Conservation (phyloP, 2,888 invertebrate species). For the Polia nebulosa region DNA sequence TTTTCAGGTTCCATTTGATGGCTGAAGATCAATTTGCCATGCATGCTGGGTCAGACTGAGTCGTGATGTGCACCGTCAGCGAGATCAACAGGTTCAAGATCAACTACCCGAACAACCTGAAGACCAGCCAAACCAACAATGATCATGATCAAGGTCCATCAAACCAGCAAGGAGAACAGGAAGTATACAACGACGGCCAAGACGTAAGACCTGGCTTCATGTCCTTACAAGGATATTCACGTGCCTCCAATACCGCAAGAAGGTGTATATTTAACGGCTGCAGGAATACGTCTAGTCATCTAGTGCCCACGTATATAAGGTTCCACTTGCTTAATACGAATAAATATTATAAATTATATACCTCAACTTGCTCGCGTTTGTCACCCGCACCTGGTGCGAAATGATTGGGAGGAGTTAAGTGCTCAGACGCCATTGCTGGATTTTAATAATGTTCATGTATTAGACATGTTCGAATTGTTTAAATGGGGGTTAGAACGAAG, state of each 20-base stretch:
- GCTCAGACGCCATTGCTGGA: conserved; percentile 23
- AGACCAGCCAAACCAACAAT: conserved; percentile 15
- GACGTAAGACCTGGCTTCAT: conserved; percentile 24
- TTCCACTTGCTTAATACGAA: conserved; percentile 5
- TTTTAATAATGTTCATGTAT: conserved; percentile 45
- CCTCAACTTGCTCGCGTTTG: conserved; percentile 40
- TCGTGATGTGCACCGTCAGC: conserved; percentile 14
- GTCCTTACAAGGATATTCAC: conserved; percentile 19
- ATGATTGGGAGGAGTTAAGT: conserved; percentile 38
- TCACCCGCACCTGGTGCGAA: conserved; percentile 30
- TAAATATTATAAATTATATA: conserved; percentile 35
- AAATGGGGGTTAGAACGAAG: background rate
- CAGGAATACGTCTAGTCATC: no score
- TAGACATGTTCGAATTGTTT: conserved; percentile 41
- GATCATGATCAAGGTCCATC: conserved; percentile 14
- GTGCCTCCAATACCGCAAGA: conserved; percentile 21
- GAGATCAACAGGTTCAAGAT: conserved; percentile 21
- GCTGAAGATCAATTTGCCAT: background rate
- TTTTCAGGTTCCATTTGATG: background rate
- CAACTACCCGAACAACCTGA: conserved; percentile 18
- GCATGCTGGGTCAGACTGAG: background rate
- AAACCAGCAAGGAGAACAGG: conserved; percentile 28
- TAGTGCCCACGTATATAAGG: no score
- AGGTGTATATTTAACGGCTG: conserved; percentile 3
- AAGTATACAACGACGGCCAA: conserved; percentile 27